Conservation (phyloP, 2,797 vertebrate species). For the Leuciscus waleckii region DNA sequence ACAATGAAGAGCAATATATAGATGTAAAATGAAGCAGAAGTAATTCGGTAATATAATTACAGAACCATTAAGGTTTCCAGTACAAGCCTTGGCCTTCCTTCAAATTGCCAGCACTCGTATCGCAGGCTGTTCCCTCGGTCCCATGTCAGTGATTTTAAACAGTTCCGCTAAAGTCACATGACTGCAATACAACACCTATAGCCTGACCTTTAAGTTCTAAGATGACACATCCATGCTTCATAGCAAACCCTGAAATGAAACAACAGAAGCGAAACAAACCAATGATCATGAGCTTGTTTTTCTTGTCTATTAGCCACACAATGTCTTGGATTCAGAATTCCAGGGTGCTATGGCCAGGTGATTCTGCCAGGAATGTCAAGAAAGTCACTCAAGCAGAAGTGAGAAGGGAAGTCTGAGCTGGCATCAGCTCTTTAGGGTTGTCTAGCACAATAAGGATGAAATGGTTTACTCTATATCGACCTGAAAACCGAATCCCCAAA, state of each 20-base stretch:
- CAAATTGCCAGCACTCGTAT: not conserved
- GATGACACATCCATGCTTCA: not conserved
- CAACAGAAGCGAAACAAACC: not conserved
- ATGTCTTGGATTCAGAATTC: constrained; percentile 16
- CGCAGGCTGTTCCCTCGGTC: not conserved
- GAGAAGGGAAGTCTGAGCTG: constrained; percentile 34
- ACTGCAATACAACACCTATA: constrained; percentile 16
- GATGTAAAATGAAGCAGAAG: not conserved
- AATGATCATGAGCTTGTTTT: constrained; percentile 8
- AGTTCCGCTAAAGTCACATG: constrained; percentile 3
- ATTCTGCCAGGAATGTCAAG: constrained; percentile 43
- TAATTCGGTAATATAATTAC: constrained; percentile 1
- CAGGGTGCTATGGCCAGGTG: constrained; percentile 40
- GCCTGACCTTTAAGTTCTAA: constrained; percentile 6
- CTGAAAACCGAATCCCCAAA: constrained; percentile 34
- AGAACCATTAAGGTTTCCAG: constrained; percentile 3
- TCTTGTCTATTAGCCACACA: constrained; percentile 1
- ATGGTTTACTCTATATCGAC: constrained; percentile 12
- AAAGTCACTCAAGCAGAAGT: constrained; percentile 36
- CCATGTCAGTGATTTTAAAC: constrained; percentile 6
- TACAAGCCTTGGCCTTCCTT: not conserved
- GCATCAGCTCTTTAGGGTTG: constrained; percentile 39
- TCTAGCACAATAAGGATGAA: constrained; percentile 43
- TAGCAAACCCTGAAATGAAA: not conserved
- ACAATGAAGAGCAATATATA: not conserved